Conservation (phyloP, 2,797 vertebrate species). For the Columba guinea region DNA sequence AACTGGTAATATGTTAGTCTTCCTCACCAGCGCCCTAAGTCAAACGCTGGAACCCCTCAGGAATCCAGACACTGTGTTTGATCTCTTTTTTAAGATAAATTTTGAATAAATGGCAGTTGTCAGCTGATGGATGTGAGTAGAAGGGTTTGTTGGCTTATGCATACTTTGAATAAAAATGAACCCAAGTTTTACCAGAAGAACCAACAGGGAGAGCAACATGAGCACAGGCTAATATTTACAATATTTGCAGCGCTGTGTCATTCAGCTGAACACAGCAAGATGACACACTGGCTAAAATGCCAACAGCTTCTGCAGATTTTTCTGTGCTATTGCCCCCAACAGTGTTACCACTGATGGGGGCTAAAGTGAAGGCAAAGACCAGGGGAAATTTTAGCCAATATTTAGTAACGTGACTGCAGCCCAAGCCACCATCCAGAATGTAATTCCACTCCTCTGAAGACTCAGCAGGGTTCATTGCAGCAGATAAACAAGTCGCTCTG, state of each 20-base stretch:
- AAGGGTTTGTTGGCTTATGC: background rate
- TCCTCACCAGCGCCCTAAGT: background rate
- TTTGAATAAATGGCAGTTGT: background rate
- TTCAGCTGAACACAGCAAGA: background rate
- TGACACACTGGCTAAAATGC: background rate
- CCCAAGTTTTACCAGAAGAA: background rate
- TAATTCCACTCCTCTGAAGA: slow-evolving; percentile 65
- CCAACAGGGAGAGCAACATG: background rate
- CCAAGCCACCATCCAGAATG: slow-evolving; percentile 37
- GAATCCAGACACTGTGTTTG: background rate
- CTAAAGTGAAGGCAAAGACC: background rate
- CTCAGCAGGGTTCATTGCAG: slow-evolving; percentile 32
- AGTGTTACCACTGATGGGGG: background rate
- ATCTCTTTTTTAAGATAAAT: background rate
- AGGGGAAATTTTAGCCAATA: slow-evolving; percentile 28
- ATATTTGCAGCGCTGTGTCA: background rate
- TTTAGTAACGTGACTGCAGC: background rate
- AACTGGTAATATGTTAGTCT: background rate
- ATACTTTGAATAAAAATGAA: background rate
- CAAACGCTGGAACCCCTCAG: background rate
- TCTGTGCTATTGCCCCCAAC: background rate
- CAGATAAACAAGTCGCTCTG: slow-evolving; percentile 51
- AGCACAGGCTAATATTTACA: background rate
- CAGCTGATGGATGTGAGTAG: background rate
- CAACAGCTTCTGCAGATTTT: background rate